Evolutionary conservation across 2,888 invertebrate species (phyloP), one percentile per base, ranked within the genome.

Genomic region (Metellina segmentata): DNA sequence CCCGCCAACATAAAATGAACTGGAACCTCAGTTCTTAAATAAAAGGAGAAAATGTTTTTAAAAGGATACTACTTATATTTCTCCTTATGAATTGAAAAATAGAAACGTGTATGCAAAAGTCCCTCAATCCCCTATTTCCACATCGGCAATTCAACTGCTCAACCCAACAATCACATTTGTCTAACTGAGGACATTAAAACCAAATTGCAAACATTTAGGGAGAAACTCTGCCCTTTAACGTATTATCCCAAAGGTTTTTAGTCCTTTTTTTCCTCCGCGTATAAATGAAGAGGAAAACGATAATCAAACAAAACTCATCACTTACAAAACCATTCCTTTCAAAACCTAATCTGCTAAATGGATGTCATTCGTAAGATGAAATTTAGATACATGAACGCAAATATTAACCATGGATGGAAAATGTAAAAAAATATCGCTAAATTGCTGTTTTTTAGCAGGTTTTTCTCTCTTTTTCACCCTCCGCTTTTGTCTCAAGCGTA

Each of bases 271-370:
- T 34, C 4, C 34, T 34, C 34, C 34, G 34, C 34, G 34, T 34
- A 34, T 34, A 34, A 34, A 34, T 34, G 34, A 34, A 34, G 53
- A 49, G 69, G 69, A 69, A 34, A 20, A 70, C 78, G 71, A 71
- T 77, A 70, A 86, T 78, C 86, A 70, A 82, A 78, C 77, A 71
- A n/a, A 86, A 52, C n/a, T 61, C 13, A n/a, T n/a, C 52, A 49
- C 51, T 34, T 49, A n/a, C 52, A 88, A 87, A 77, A 49, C 48
- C 16, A 71, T 77, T 78, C n/a, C 51, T 16, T 34, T 34, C 34
- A 34, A 34, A n/a, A 9, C 7, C 53, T 88, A 88, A 81, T 81
- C 61, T 48, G 13, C 72, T 49, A 81, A 81, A 81, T 88, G 81
- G 74, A 52, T 53, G 81, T 61, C 74, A 75, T 61, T 88, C 75